Base-by-base conservation (phyloP, 2,797 vertebrate genomes). In the Peromyscus nudipes region DNA sequence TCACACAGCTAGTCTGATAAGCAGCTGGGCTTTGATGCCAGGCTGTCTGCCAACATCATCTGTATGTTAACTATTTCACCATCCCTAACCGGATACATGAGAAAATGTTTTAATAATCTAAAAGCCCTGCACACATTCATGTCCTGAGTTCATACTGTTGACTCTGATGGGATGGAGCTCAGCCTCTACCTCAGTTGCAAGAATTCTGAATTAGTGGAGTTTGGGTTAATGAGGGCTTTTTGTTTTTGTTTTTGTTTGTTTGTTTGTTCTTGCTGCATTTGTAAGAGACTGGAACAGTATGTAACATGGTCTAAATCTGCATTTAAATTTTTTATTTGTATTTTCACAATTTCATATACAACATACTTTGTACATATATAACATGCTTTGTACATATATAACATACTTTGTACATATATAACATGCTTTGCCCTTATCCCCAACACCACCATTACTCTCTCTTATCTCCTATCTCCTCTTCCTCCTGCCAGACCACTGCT, bases 31-130 rank as follows among this genome's bases (percentile, higher is more conserved):
- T 92, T 76, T 31, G 62, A 89, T 71, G 80, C 67, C 96, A 96
- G 84, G 84, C 77, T 94, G 84, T 92, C 92, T 97, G 92, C 81
- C 95, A 85, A 92, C 67, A 83, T 71, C 40, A 88, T 91, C 89
- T 49, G 19, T 71, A 34, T 73, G 89, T 95, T 76, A 80, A 86
- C 77, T 76, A 21, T 60, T 69, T 10, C 73, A 27, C 82, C 46
- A 43, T 43, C n/a, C 73, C 95, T 34, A 43, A 71, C 91, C 73
- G 43, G 64, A 62, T 27, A 27, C 7, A n/a, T 71, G 21, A 79
- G 67, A 88, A 95, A 82, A 52, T 0, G 1, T 17, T 25, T 4
- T 17, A 25, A 52, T 77, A 27, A 17, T 84, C 80, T 80, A 65
- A 89, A 80, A 95, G 65, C 27, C 57, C 90, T 79, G 31, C 21